Base-by-base conservation (phyloP, 2,113 vertebrate genomes). In the Tauraco erythrolophus region DNA sequence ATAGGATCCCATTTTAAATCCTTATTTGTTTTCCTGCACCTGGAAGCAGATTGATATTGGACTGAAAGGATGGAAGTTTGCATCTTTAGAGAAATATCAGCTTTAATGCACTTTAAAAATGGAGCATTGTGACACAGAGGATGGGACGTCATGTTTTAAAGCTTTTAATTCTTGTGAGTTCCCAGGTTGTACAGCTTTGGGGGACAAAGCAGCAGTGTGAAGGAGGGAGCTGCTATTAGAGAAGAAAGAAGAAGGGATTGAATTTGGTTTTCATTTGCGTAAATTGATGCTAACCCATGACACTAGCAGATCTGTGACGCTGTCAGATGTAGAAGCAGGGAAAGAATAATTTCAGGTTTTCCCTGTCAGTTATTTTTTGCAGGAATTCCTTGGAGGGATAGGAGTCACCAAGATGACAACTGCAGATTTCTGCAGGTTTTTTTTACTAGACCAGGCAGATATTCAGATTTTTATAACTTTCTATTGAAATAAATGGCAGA, bases 401-500 rank as follows among this genome's bases (percentile, higher is more conserved):
- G 7, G 17, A 61, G 27, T 56, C 48, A 35, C 82, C 35, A 71
- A 62, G 70, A 65, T 50, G 35, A 43, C 33, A 93, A 9, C 35
- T 71, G 69, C 45, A 62, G 62, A 69, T 79, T 89, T 89, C 35
- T 91, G 31, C 28, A 46, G 27, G 3, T 2, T 43, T 82, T 57
- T 84, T 71, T 23, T 68, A 54, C 19, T 84, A 69, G 39, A 28
- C 24, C 82, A 88, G 37, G 35, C 27, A 92, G 69, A 30, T 9
- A 8, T 83, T 84, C n/a, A 60, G 2, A 62, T 56, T 88, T 87
- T 89, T 50, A 19, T 61, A 65, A 45, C 14, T 43, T 92, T 53
- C n/a, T 57, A 18, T 65, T 75, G 65, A 91, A 94, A 93, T 75
- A 92, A 88, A 41, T 71, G 48, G 33, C 80, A 89, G 75, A 82